phyloP scores from a whole-genome alignment of 2,888 invertebrate genomes.

The Lymantria monacha region DNA sequence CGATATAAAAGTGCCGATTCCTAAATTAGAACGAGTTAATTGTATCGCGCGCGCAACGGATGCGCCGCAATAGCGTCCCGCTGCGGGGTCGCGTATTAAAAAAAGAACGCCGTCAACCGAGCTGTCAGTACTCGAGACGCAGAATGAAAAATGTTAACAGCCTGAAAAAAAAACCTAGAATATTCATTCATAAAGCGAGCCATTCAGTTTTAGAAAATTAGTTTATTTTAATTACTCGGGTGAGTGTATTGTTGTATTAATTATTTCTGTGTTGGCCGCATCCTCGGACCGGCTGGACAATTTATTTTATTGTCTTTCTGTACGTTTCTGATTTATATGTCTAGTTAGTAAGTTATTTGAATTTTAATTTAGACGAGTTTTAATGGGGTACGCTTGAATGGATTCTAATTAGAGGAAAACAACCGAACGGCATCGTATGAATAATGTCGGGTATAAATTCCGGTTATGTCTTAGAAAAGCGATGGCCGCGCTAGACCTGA shows the following conservation, averaged over 20 bases:
- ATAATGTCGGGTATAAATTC: conserved; percentile 78
- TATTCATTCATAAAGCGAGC: conserved; percentile 74
- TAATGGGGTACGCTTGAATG: conserved; percentile 79
- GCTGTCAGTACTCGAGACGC: conserved; percentile 71
- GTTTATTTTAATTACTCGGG: conserved; percentile 79
- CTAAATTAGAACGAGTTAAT: conserved; percentile 76
- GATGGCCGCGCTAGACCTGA: conserved; percentile 45
- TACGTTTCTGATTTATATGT: conserved; percentile 72
- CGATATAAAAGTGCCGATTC: conserved; percentile 50
- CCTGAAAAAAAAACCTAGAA: conserved; percentile 52
- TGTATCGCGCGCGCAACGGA: conserved; percentile 65
- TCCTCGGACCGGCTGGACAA: conserved; percentile 63
- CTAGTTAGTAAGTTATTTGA: conserved; percentile 82
- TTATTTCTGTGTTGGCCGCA: conserved; percentile 56
- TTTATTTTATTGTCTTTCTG: conserved; percentile 80
- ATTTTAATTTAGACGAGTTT: conserved; percentile 81
- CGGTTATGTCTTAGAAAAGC: conserved; percentile 69
- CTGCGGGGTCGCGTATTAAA: conserved; percentile 74
- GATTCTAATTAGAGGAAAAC: conserved; percentile 81
- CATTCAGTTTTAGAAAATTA: conserved; percentile 72
- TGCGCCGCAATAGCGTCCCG: conserved; percentile 68
- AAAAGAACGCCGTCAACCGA: conserved; percentile 70
- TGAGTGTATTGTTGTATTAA: conserved; percentile 78
- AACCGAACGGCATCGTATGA: conserved; percentile 66
- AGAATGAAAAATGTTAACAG: conserved; percentile 76